These are phyloP conservation scores for Vesta saturnalis DNA, from an alignment of 2,888 invertebrate genomes.

Conservation along the genomic window DNA sequence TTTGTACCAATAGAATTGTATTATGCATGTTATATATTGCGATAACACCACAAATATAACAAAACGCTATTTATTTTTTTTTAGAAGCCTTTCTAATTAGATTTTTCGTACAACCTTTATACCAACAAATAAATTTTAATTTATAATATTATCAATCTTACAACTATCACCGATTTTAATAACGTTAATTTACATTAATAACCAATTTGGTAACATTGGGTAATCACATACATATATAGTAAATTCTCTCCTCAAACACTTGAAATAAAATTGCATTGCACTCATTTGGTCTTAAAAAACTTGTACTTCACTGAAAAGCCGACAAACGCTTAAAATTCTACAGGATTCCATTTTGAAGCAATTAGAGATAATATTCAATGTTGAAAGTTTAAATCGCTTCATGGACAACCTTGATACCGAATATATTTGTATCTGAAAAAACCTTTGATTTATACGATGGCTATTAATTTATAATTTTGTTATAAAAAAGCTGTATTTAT, in stretches of 20 bases:
- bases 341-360: conserved; percentile 1
- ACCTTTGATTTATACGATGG: background rate
- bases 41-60: too few relatives aligned
- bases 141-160: background rate
- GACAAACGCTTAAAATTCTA: conserved; percentile 12
- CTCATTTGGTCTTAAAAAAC: background rate
- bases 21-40: too few relatives aligned
- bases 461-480: background rate
- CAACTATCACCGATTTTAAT: background rate
- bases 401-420: background rate
- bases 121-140: background rate
- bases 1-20: too few relatives aligned
- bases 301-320: background rate
- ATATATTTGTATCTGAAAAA: background rate
- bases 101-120: too few relatives aligned
- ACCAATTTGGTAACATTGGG: background rate
- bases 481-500: background rate
- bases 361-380: background rate
- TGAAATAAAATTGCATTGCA: background rate
- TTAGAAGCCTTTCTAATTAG: too few relatives aligned
- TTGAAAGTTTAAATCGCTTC: background rate
- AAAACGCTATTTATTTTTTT: too few relatives aligned
- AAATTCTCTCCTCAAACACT: background rate
- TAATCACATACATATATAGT: too few relatives aligned
- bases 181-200: background rate